Evolutionary conservation across 2,797 vertebrate genomes (phyloP), one percentile per base, ranked within the genome.

Genomic region (Peromyscus attwateri): DNA sequence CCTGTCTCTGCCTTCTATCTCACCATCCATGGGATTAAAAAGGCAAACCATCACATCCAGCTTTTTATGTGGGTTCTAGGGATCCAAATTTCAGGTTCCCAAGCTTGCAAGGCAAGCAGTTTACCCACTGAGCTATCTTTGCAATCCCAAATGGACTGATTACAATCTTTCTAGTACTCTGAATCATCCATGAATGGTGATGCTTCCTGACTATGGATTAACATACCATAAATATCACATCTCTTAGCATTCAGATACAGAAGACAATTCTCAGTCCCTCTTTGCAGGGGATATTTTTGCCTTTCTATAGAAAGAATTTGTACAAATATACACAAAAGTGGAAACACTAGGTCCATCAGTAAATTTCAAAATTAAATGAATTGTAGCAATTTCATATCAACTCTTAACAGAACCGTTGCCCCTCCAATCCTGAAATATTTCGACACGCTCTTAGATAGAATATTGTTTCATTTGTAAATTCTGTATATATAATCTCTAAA

Each of bases 391-490:
- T 37, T 46, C 43, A 0, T 76, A 76, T 84, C 88, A 52, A 83
- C 49, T 91, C 40, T 19, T 19, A 91, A 27, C 66, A 34, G 27
- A 95, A 68, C n/a, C 13, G 49, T 88, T n/a, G 80, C 75, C 43
- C 64, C n/a, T 7, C n/a, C 6, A 91, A 70, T 82, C 37, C 52
- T 55, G 21, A 57, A 91, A 89, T 84, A 95, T 85, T 80, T 43
- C 43, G 37, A 95, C 73, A 66, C 34, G 84, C 49, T 88, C 40
- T 73, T 34, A 89, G 31, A 46, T 11, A 31, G 27, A 66, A 29
- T 70, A 84, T 91, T 66, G 91, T 89, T 93, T 93, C 70, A 95
- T 64, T 43, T 79, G 55, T 94, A 84, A 92, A 84, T 71, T 25
- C 81, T 71, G 49, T 93, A 23, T 55, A 70, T 70, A 23, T 31